These are phyloP conservation scores for Pontoporia blainvillei DNA, from an alignment of 2,113 vertebrate species.

Conservation along the genomic window DNA sequence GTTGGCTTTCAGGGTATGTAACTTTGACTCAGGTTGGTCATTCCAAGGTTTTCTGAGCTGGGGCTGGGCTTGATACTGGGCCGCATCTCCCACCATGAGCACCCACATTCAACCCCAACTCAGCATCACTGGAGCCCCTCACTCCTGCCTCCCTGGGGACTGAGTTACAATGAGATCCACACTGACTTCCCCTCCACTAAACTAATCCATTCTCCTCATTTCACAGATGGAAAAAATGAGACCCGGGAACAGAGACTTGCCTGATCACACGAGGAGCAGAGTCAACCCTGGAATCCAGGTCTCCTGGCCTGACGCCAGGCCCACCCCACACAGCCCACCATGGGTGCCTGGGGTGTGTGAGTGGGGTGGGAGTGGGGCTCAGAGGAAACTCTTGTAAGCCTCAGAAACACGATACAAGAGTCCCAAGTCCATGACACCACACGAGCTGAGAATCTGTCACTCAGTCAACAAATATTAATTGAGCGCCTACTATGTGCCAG, in stretches of 20 bases:
- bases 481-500: background rate
- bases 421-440: background rate
- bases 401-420: background rate
- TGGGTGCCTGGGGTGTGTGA: background rate
- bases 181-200: background rate
- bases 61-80: background rate
- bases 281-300: background rate
- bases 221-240: background rate
- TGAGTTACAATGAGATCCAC: background rate
- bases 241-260: background rate
- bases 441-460: background rate
- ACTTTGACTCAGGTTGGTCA: background rate
- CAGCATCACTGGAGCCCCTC: background rate
- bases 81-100: rapidly evolving
- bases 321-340: too few species aligned
- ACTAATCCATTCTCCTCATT: background rate
- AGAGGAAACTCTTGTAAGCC: background rate
- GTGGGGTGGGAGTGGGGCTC: too few species aligned
- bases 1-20: rapidly evolving
- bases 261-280: background rate
- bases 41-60: background rate
- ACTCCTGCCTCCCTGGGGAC: background rate
- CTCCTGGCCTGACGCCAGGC: background rate
- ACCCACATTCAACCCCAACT: background rate
- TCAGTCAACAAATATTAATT: background rate